These are phyloP conservation scores for Polydrusus cervinus DNA, from an alignment of 2,888 invertebrate species.

Conservation along the genomic window DNA sequence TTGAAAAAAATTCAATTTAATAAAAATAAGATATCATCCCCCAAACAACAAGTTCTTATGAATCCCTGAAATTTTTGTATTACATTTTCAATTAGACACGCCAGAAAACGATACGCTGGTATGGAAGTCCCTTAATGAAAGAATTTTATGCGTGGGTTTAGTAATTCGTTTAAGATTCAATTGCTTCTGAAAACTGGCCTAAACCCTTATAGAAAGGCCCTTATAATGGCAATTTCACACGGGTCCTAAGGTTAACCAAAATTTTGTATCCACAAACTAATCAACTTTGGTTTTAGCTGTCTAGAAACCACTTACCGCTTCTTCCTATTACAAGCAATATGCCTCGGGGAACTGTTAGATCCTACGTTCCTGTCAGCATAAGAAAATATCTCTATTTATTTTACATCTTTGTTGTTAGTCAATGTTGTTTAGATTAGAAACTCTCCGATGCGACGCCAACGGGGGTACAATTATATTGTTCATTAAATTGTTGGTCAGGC, in stretches of 20 bases:
- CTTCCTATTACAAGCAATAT: not conserved
- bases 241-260: not conserved
- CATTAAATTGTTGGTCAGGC: no score
- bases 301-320: slow-evolving; percentile 5
- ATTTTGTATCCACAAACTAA: slow-evolving; percentile 13
- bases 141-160: no score
- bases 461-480: no score
- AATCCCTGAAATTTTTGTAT: no score
- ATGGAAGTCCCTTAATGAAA: no score
- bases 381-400: not conserved
- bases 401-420: not conserved
- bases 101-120: no score
- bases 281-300: slow-evolving; percentile 3
- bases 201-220: not conserved
- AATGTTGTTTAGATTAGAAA: not conserved
- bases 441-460: no score
- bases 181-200: not conserved
- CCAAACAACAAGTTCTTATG: no score
- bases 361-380: slow-evolving; percentile 11
- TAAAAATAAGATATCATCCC: no score
- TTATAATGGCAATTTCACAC: not conserved
- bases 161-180: no score
- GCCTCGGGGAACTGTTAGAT: not conserved
- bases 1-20: no score
- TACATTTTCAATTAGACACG: no score